phyloP scores from a whole-genome alignment of 1,140 invertebrate species.

The Holotrichia oblita region DNA sequence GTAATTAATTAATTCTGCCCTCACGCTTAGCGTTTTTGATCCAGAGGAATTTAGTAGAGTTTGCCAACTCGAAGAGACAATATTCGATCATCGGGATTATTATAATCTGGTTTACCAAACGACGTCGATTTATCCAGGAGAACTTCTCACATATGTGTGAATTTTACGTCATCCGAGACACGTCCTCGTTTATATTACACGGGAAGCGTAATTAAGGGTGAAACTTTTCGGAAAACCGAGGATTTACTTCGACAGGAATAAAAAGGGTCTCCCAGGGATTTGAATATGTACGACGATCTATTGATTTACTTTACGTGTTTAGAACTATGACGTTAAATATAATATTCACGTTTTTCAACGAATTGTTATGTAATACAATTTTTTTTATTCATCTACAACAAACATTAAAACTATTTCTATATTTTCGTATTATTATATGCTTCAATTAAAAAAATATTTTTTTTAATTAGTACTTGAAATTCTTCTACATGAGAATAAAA shows the following conservation, averaged over 20 bases:
- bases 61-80: constrained; percentile 30
- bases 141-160: constrained; percentile 3
- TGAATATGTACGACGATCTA: neutral
- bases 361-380: no score
- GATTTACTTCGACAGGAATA: neutral
- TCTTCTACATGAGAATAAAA: no score
- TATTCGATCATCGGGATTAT: constrained; percentile 39
- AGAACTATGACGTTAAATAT: no score
- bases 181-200: constrained; percentile 2
- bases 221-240: neutral
- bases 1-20: constrained; percentile 39
- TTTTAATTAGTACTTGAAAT: no score
- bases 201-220: neutral
- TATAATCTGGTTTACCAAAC: constrained; percentile 31
- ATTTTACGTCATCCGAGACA: constrained; percentile 5
- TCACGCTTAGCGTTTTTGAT: constrained; percentile 35
- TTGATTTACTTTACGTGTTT: no score
- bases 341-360: no score
- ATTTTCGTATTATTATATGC: no score
- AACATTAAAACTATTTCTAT: no score
- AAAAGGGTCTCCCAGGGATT: constrained; percentile 15
- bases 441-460: no score
- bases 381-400: no score
- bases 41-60: constrained; percentile 25
- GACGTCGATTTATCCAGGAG: constrained; percentile 10